These are phyloP conservation scores for Diorhabda carinulata DNA, from an alignment of 1,140 invertebrate genomes.

Conservation along the genomic window DNA sequence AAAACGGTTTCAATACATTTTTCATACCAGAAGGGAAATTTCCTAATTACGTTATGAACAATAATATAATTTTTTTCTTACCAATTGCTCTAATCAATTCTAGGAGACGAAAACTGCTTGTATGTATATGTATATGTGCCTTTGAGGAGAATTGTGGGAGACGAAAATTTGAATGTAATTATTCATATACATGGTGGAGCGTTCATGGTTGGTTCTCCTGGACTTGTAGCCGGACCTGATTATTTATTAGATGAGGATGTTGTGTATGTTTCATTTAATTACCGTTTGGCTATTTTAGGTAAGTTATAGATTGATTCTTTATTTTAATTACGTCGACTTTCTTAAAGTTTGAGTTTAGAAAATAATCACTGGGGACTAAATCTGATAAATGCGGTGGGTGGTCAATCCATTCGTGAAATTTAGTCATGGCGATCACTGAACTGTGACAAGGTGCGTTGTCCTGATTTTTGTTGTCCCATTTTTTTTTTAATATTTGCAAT, in stretches of 20 bases:
- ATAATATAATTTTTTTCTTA: neutral
- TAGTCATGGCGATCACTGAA: too few species aligned
- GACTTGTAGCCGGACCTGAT: constrained; percentile 51
- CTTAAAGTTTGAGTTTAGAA: too few species aligned
- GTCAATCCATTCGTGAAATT: too few species aligned
- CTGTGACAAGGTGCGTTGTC: too few species aligned
- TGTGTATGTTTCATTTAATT: constrained; percentile 53
- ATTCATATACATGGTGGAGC: constrained; percentile 59
- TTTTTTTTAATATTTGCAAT: too few species aligned
- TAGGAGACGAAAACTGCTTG: constrained; percentile 54
- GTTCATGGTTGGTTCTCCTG: constrained; percentile 54
- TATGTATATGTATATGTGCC: constrained; percentile 51
- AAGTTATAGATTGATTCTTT: neutral
- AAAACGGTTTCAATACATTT: too few species aligned
- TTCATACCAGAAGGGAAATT: too few species aligned
- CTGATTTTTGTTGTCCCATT: too few species aligned
- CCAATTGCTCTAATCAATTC: constrained; percentile 6
- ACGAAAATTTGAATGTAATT: constrained; percentile 51
- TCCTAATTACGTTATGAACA: neutral
- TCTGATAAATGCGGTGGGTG: too few species aligned
- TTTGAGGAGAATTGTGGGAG: constrained; percentile 40
- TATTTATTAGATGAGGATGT: constrained; percentile 58
- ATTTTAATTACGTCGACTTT: too few species aligned
- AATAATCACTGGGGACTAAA: too few species aligned
- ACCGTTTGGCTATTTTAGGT: constrained; percentile 11